Evolutionary conservation across 1,140 invertebrate species (phyloP).

Genomic region (Magallana ariakensis): DNA sequence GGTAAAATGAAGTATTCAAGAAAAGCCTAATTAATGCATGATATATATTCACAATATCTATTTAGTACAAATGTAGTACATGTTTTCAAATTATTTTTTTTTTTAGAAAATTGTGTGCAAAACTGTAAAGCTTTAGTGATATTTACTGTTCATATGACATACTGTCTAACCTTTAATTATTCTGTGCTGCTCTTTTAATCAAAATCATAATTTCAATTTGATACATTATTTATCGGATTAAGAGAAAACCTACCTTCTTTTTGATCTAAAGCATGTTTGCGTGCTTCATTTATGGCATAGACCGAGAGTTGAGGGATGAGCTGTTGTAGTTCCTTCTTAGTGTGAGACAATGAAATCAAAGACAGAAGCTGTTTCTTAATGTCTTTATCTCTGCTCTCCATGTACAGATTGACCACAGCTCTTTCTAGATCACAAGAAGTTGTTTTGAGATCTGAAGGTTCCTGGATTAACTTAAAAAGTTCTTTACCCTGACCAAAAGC

Average conservation of each 20-base stretch:
- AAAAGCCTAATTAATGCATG: background rate
- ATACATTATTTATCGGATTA: background rate
- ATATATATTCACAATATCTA: background rate
- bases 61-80: background rate
- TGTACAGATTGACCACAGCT: background rate
- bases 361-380: slow-evolving; percentile 14
- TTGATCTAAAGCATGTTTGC: background rate
- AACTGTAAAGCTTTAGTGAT: background rate
- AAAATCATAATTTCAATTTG: background rate
- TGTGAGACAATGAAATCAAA: slow-evolving; percentile 1
- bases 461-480: slow-evolving; percentile 1
- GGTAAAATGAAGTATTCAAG: no score
- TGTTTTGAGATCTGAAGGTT: background rate
- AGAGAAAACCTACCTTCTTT: background rate
- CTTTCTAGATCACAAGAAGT: background rate
- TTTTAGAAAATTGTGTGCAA: background rate
- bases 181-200: no score
- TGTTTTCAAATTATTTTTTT: background rate
- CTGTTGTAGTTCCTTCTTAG: no score
- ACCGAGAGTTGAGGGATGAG: background rate
- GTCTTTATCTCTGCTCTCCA: background rate
- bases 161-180: background rate
- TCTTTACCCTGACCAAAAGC: background rate
- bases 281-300: slow-evolving; percentile 15
- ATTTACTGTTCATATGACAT: background rate